Evolutionary conservation across 2,888 invertebrate genomes (phyloP).

Genomic region (Adela reaumurella): DNA sequence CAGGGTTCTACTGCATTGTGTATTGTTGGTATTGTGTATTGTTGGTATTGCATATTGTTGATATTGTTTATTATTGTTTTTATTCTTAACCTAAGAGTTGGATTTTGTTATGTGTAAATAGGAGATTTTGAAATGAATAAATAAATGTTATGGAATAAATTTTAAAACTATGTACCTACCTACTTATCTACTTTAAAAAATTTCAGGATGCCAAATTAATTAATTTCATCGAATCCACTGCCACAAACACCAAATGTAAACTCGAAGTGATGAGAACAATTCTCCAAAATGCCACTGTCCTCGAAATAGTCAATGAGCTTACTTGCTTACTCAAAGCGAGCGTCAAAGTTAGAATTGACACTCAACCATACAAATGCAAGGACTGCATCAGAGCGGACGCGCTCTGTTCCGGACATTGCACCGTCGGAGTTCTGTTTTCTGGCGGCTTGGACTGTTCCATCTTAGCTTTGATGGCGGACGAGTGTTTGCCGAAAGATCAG

Average conservation of each 20-base stretch:
- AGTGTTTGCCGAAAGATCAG: slow-evolving; percentile 60
- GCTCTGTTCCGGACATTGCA: slow-evolving; percentile 54
- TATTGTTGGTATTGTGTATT: too few species aligned
- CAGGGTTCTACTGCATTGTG: too few species aligned
- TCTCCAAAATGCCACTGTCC: slow-evolving; percentile 28
- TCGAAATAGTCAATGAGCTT: slow-evolving; percentile 39
- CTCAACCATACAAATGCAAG: slow-evolving; percentile 61
- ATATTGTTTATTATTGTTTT: too few species aligned
- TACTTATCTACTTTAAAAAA: slow-evolving; percentile 11
- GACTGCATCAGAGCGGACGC: slow-evolving; percentile 39
- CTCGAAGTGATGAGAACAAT: slow-evolving; percentile 32
- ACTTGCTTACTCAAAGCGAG: slow-evolving; percentile 54
- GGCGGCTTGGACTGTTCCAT: slow-evolving; percentile 97
- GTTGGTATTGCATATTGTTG: too few species aligned
- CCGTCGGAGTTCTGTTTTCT: slow-evolving; percentile 85
- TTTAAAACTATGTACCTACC: too few species aligned
- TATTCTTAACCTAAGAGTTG: too few species aligned
- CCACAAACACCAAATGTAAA: slow-evolving; percentile 21
- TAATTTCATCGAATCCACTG: slow-evolving; percentile 22
- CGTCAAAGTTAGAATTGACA: slow-evolving; percentile 55
- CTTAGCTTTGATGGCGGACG: slow-evolving; percentile 74
- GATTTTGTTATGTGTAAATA: too few species aligned
- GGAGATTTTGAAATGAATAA: too few species aligned
- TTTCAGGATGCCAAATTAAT: slow-evolving; percentile 10
- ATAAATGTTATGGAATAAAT: too few species aligned